Evolutionary conservation across 1,140 invertebrate species (phyloP).

Genomic region (Procambarus virginalis): DNA sequence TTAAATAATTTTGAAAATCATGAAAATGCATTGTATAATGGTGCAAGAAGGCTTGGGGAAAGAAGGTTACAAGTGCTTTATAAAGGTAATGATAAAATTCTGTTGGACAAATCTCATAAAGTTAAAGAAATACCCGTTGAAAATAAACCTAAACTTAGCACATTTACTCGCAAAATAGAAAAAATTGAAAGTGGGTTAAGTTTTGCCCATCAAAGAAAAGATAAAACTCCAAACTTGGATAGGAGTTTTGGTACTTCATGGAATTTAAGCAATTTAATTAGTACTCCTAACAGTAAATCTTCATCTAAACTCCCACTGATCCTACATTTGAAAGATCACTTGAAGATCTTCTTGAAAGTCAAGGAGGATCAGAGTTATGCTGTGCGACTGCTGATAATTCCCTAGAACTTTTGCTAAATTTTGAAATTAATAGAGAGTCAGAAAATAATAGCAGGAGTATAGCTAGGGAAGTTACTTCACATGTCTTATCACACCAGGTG

Average conservation of each 20-base stretch:
- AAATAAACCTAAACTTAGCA: conserved; percentile 29
- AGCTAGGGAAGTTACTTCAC: background rate
- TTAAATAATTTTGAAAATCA: background rate
- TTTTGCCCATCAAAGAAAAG: conserved; percentile 35
- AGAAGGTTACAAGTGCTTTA: background rate
- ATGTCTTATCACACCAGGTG: background rate
- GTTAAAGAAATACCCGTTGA: background rate
- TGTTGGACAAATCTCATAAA: background rate
- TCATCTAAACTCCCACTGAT: conserved; percentile 46
- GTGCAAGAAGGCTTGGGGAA: background rate
- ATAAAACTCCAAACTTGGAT: conserved; percentile 47
- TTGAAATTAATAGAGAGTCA: background rate
- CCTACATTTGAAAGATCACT: conserved; percentile 6
- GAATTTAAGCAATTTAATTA: background rate
- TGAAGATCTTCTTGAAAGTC: conserved; percentile 24
- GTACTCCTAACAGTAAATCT: conserved; percentile 11
- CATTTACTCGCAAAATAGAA: conserved; percentile 13
- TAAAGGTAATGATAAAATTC: background rate
- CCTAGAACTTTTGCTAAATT: background rate
- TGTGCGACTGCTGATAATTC: background rate
- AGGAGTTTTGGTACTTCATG: conserved; percentile 20
- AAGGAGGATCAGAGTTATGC: conserved; percentile 3
- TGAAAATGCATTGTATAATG: background rate
- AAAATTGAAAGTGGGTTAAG: conserved; percentile 25
- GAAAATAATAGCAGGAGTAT: background rate